phyloP scores from a whole-genome alignment of 2,113 vertebrate genomes.

The Rallus limicola region DNA sequence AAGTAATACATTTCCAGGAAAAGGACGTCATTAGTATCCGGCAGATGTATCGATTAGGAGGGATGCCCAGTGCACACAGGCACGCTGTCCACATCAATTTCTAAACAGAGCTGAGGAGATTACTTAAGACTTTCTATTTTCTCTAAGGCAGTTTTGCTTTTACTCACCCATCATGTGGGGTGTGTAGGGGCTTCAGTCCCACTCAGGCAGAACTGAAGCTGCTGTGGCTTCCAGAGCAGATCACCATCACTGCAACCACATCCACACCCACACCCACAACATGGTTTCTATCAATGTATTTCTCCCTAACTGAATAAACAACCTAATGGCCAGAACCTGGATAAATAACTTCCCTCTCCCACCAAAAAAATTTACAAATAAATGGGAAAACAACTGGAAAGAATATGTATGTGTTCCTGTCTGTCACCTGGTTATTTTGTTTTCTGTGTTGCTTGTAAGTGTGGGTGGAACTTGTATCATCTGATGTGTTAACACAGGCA shows the following conservation, averaged over 20 bases:
- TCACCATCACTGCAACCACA: neutral
- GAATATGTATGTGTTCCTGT: neutral
- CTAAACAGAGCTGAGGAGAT: neutral
- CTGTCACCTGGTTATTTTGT: neutral
- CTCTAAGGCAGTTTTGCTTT: neutral
- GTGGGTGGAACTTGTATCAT: neutral
- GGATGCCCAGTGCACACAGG: neutral
- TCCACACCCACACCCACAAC: neutral
- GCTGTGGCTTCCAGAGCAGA: neutral
- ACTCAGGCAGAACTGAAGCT: neutral
- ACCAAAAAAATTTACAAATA: neutral
- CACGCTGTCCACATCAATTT: neutral
- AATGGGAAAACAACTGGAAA: neutral
- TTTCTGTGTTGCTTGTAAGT: neutral
- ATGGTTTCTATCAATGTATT: neutral
- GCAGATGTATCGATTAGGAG: neutral
- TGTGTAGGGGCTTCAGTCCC: neutral
- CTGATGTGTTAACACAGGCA: neutral
- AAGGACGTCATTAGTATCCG: neutral
- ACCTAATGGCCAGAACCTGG: neutral
- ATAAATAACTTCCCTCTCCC: neutral
- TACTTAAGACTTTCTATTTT: neutral
- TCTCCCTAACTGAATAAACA: neutral
- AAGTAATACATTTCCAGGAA: slow-evolving; percentile 2
- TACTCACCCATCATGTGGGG: fast-evolving